Percentiles rank a stretch among this genome's conserved stretches.
phyloP scores from a whole-genome alignment of 2,113 vertebrate species.

The Ptilorrhoa leucosticta region DNA sequence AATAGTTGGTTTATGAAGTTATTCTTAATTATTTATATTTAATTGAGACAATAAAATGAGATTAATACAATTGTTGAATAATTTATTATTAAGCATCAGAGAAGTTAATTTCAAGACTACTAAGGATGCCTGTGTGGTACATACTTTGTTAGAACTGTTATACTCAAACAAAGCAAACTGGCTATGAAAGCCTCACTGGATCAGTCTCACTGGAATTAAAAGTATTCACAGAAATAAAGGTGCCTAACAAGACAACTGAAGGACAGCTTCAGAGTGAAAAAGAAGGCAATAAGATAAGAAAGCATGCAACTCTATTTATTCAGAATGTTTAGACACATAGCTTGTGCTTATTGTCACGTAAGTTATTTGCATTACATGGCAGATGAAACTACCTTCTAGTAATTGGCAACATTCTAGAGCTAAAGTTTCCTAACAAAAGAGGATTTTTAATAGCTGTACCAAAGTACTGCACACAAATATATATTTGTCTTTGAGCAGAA shows the following conservation, averaged over 20 bases:
- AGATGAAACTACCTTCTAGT: neutral
- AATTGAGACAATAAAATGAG: neutral
- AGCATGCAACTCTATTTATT: neutral
- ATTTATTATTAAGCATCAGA: neutral
- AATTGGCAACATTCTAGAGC: neutral
- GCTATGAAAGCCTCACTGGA: neutral
- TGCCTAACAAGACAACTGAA: neutral
- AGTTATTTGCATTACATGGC: rapidly evolving
- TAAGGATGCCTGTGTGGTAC: neutral
- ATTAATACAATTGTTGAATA: neutral
- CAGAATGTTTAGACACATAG: neutral
- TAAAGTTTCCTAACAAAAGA: neutral
- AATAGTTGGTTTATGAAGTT: neutral
- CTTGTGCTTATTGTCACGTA: neutral
- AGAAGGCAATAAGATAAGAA: neutral
- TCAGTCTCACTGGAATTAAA: neutral
- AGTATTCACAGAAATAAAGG: neutral
- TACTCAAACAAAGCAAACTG: neutral
- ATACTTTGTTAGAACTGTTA: neutral
- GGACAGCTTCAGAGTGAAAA: neutral
- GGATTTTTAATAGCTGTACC: neutral
- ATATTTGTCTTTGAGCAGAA: neutral
- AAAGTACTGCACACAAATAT: neutral
- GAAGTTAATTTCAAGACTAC: neutral
- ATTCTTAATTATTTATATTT: neutral